These are phyloP conservation scores for Columba guinea DNA, from an alignment of 2,797 vertebrate species.

Conservation along the genomic window DNA sequence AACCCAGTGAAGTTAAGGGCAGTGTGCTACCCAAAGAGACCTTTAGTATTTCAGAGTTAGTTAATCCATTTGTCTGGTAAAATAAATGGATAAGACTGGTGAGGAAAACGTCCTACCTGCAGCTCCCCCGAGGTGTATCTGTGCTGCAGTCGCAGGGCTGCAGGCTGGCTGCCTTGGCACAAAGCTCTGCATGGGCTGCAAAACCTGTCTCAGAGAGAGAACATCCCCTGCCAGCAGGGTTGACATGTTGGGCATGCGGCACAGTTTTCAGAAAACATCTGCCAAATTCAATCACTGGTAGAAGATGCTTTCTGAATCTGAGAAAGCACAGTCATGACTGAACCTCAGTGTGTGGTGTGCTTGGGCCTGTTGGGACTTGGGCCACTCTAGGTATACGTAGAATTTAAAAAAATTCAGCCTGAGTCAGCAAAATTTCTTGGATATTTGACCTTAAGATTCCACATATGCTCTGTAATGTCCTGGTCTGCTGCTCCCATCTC, in stretches of 20 bases:
- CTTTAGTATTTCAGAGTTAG: constrained; percentile 25
- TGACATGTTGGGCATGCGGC: neutral
- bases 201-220: neutral
- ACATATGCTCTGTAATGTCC: neutral
- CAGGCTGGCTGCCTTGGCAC: neutral
- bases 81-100: constrained; percentile 4
- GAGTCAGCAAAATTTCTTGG: neutral
- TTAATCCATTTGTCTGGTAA: constrained; percentile 51
- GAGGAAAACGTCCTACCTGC: neutral
- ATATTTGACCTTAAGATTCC: neutral
- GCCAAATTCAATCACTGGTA: neutral
- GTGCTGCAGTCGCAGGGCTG: neutral
- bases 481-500: neutral
- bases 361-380: neutral
- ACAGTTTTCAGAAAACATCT: constrained; percentile 35
- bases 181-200: neutral
- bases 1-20: neutral
- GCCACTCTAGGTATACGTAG: neutral
- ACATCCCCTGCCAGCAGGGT: neutral
- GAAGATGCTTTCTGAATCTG: neutral
- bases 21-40: constrained; percentile 22
- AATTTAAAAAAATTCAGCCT: neutral
- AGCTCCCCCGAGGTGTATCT: neutral
- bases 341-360: neutral
- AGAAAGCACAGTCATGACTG: neutral